Evolutionary conservation across 2,888 invertebrate genomes (phyloP), one percentile per base, ranked within the genome.

Genomic region (Proisotoma minuta): DNA sequence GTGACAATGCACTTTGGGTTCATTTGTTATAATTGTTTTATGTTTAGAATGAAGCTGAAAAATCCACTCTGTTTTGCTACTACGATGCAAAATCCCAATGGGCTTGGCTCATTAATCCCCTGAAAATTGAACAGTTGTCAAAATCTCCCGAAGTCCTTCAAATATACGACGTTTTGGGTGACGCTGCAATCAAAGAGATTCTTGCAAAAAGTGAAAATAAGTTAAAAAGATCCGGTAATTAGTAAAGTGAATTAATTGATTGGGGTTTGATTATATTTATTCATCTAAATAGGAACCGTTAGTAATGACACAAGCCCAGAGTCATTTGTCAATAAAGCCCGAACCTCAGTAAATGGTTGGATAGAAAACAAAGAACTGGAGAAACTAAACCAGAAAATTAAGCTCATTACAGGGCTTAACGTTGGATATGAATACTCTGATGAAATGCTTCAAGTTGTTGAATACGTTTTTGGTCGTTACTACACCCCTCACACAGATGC

Each of bases 31-130:
- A 12, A 58, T 48, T 22, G 18, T 2, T 34, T 48, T 27, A 8
- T 15, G 53, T 49, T 56, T 56, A 1, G 59, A 52, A 22, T 3
- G 28, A 4, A 27, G 26, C 20, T 18, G 59, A 65, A 40, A 51
- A 20, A 43, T 20, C 53, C 1, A 28, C 29, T n/a, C 29, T 68
- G 12, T 60, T 54, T 22, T 68, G 65, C 47, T 68, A 65, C 65
- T 60, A 60, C 22, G 68, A 68, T 27, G 57, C 51, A 15, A 18
- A 52, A n/a, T 28, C 28, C 2, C 34, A 60, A 51, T 52, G 58
- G 0, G 51, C 54, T 39, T 63, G 53, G 58, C 34, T 10, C 10
- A 68, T 68, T 48, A 60, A 60, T 48, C 68, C 68, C 8, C n/a
- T 63, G 27, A 65, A 60, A 34, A 58, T 58, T 15, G 65, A 65